Evolutionary conservation across 2,113 vertebrate species (phyloP).

Genomic region (Prochilodus magdalenae): DNA sequence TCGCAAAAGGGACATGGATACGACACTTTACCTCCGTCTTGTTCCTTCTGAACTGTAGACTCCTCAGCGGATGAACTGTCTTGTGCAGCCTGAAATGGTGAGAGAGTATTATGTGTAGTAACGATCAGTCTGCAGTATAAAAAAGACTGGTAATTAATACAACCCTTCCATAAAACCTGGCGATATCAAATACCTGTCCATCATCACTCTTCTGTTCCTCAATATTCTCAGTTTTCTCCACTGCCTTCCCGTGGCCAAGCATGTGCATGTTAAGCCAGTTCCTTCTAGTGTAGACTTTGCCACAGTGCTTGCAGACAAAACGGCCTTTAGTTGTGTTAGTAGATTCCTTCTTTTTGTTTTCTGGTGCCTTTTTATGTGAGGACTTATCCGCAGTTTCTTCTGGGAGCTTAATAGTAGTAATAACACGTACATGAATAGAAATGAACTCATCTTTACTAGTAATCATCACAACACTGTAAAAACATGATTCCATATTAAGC

Average conservation of each 20-base stretch:
- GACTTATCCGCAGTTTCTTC: neutral
- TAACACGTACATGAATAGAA: too few relatives aligned
- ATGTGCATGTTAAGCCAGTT: conserved; percentile 36
- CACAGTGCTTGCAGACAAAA: neutral
- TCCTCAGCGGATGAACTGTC: conserved; percentile 25
- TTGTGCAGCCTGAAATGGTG: conserved; percentile 2
- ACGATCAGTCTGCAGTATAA: neutral
- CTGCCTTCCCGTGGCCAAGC: conserved; percentile 9
- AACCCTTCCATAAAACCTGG: neutral
- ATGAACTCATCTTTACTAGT: too few relatives aligned
- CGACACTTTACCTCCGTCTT: conserved; percentile 32
- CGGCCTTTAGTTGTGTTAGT: neutral
- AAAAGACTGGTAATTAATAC: neutral
- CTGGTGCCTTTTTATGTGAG: neutral
- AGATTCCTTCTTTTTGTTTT: conserved; percentile 6
- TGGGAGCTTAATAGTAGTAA: neutral
- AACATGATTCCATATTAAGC: too few relatives aligned
- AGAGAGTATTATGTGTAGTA: neutral
- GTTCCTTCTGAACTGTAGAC: conserved; percentile 26
- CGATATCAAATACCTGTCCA: conserved; percentile 20
- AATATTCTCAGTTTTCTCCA: neutral
- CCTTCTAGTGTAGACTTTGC: conserved; percentile 9
- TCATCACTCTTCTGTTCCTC: conserved; percentile 2
- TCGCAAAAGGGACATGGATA: conserved; percentile 52
- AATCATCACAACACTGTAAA: too few relatives aligned